Conservation (phyloP, 2,888 invertebrate genomes). For the Protophormia terraenovae region DNA sequence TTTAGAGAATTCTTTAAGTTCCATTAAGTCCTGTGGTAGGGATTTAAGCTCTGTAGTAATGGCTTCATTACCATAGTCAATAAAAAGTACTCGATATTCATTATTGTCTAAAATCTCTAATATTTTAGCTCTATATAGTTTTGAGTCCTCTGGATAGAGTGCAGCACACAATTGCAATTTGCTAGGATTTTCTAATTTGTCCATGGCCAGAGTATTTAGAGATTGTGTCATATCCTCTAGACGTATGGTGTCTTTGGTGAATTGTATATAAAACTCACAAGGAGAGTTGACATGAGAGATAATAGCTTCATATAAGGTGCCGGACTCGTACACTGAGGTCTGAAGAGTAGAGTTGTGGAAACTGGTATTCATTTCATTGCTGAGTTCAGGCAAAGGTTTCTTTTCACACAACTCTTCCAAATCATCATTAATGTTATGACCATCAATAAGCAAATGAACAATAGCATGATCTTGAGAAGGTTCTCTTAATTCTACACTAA, state of each 20-base stretch:
- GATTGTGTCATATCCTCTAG: constrained; percentile 82
- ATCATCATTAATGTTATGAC: constrained; percentile 85
- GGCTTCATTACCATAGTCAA: constrained; percentile 86
- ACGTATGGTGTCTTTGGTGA: constrained; percentile 83
- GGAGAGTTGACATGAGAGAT: constrained; percentile 88
- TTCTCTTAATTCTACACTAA: constrained; percentile 86
- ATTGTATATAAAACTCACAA: constrained; percentile 89
- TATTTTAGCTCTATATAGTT: constrained; percentile 94
- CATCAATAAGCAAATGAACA: constrained; percentile 85
- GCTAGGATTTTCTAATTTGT: constrained; percentile 55
- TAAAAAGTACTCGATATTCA: constrained; percentile 87
- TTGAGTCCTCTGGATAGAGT: constrained; percentile 89
- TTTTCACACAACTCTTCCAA: constrained; percentile 83
- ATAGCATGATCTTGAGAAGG: constrained; percentile 86
- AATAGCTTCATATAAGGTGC: constrained; percentile 81
- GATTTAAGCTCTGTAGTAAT: constrained; percentile 83
- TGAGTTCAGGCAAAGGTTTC: constrained; percentile 69
- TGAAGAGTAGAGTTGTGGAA: constrained; percentile 69
- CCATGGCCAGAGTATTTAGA: constrained; percentile 68
- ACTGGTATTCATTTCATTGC: constrained; percentile 64
- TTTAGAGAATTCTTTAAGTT: constrained; percentile 83
- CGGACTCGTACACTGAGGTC: constrained; percentile 69
- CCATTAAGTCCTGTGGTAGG: constrained; percentile 84
- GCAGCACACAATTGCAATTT: constrained; percentile 86
- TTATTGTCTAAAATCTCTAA: constrained; percentile 86